phyloP scores from a whole-genome alignment of 2,888 invertebrate species.

The Celastrina argiolus region DNA sequence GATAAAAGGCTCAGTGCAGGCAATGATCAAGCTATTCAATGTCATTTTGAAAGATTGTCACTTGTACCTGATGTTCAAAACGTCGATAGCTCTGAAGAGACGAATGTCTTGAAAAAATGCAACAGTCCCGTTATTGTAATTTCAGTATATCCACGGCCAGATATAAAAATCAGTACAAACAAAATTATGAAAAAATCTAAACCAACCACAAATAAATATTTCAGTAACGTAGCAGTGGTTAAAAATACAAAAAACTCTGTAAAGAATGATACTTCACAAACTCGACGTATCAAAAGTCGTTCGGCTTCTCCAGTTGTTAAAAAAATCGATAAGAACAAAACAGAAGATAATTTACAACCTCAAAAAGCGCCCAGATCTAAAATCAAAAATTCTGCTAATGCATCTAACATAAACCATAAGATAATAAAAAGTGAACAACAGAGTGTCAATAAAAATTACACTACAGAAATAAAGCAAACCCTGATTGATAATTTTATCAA shows the following conservation, averaged over 20 bases:
- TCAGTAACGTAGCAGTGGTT: constrained; percentile 24
- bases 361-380: background rate
- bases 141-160: constrained; percentile 60
- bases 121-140: constrained; percentile 60
- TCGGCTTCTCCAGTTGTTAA: background rate
- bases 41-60: constrained; percentile 36
- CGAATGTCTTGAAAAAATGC: constrained; percentile 35
- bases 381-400: background rate
- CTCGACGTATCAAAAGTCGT: background rate
- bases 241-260: constrained; percentile 25
- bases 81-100: constrained; percentile 30
- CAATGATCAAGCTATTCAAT: constrained; percentile 46
- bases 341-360: background rate
- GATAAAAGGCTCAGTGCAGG: constrained; percentile 25
- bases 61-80: constrained; percentile 27
- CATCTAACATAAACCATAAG: background rate
- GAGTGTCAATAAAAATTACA: constrained; percentile 28
- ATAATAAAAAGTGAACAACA: background rate
- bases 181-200: constrained; percentile 29
- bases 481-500: constrained; percentile 50
- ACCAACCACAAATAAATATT: constrained; percentile 24
- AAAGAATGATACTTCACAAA: background rate
- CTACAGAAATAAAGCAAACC: constrained; percentile 48
- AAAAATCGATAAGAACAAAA: background rate
- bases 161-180: constrained; percentile 32